Base-by-base conservation (phyloP, 1,140 invertebrate genomes). In the Drosophila albomicans region DNA sequence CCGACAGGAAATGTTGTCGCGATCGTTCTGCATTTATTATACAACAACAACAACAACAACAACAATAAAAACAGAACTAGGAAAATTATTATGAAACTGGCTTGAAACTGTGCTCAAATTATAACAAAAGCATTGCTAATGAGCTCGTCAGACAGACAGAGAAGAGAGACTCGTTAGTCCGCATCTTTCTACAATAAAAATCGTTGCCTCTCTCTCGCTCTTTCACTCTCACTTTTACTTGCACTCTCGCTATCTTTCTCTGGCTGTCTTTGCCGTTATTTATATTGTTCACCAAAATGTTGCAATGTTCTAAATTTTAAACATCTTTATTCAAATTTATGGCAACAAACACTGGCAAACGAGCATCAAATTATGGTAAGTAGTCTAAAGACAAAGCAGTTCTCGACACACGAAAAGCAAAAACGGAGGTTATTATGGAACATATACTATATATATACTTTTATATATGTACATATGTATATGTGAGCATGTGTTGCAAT, bases 111-210 rank as follows among this genome's bases (percentile, higher is more conserved):
- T 25, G 57, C 70, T 75, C 51, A 48, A 63, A 38, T 38, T 38
- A 73, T 72, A 73, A 73, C 74, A 79, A 79, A 68, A 72, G 62
- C 62, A 30, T 72, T 76, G 67, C 51, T 79, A 79, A 75, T 79
- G 45, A 75, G 43, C 48, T 25, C 7, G 46, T 58, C 16, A 5
- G 43, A 20, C 64, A 25, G 52, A 67, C 32, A 49, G 10, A 10
- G 32, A 15, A 10, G 32, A 15, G 45, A 51, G 43, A 73, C 71
- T 68, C 11, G 71, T 74, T 74, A 54, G 13, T 59, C 57, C 57
- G 41, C 25, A 28, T 70, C 15, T 54, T 63, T 62, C 25, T 69
- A 8, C 48, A 45, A 13, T 28, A 46, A 0, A 11, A 46, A 16
- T 25, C 7, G 1, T 38, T 38, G 35, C 46, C 7, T 48, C 46